phyloP scores from a whole-genome alignment of 2,113 vertebrate species.

The Neopipo cinnamomea region DNA sequence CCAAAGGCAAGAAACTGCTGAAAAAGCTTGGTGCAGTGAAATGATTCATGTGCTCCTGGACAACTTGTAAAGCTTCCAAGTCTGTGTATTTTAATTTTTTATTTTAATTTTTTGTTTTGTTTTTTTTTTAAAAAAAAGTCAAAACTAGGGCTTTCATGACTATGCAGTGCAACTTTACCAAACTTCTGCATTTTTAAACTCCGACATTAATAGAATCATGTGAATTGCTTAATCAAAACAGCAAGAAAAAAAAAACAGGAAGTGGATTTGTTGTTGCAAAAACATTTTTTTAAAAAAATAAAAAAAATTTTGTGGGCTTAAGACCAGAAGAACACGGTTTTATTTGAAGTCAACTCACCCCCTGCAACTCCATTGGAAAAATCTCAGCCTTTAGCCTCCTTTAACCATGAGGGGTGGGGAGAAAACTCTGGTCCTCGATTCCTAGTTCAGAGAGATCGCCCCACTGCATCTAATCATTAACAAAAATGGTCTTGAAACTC shows the following conservation, averaged over 20 bases:
- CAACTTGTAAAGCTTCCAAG: slow-evolving; percentile 72
- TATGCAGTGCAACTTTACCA: slow-evolving; percentile 58
- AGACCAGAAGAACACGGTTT: slow-evolving; percentile 28
- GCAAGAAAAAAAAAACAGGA: neutral
- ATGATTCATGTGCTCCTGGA: slow-evolving; percentile 80
- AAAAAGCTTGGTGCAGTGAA: slow-evolving; percentile 91
- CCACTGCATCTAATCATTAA: neutral
- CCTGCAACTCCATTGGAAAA: slow-evolving; percentile 15
- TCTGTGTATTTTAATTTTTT: slow-evolving; percentile 4
- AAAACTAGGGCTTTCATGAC: slow-evolving; percentile 86
- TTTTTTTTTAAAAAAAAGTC: slow-evolving; percentile 1
- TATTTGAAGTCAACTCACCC: neutral
- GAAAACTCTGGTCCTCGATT: neutral
- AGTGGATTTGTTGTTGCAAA: neutral
- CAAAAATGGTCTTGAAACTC: slow-evolving; percentile 82
- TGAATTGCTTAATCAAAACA: slow-evolving; percentile 20
- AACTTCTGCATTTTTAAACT: slow-evolving; percentile 7
- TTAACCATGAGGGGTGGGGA: neutral
- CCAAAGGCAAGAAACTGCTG: slow-evolving; percentile 94
- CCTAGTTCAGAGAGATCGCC: neutral
- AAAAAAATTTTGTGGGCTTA: neutral
- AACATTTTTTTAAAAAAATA: neutral
- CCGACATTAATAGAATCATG: slow-evolving; percentile 44
- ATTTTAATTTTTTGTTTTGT: neutral
- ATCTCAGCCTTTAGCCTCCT: slow-evolving; percentile 41